Evolutionary conservation across 2,888 invertebrate genomes (phyloP), one percentile per base, ranked within the genome.

Genomic region (Chalcis sispes): DNA sequence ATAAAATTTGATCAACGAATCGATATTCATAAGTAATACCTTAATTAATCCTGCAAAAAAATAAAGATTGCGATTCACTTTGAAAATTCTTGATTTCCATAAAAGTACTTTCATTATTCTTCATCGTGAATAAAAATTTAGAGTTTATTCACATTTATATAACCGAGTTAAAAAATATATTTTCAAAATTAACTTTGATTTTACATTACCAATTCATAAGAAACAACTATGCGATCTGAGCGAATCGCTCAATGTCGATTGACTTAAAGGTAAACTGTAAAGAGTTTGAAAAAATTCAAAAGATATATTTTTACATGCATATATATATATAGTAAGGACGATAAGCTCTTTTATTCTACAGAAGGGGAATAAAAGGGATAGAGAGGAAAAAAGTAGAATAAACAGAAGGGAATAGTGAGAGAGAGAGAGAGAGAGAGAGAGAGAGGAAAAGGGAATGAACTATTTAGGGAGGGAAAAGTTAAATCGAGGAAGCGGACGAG

Each of bases 401-500:
- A 65, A 65, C 65, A 65, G 36, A 52, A 15, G 20, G 29, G 32
- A 25, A 36, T 7, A 36, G 36, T 7, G 36, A 36, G 10, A 36
- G 42, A 42, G 13, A 42, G 42, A 42, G 42, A 42, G 42, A 42
- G 42, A 42, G 42, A 42, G 42, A 36, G 36, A 36, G 36, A 5
- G n/a, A 48, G 5, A 48, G 13, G 29, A 56, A 2, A 54, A 27
- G 27, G 27, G 42, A 32, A 64, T 64, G 48, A 50, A 48, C 64
- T 64, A 50, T 50, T 50, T 50, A 1, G 64, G 4, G 50, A 20
- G 7, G 42, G 52, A 29, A 65, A 58, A 58, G 67, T 67, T 67
- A 67, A 58, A 67, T 67, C 58, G 67, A 58, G 67, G 58, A 46
- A 46, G 42, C 50, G 48, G 8, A 27, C 46, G n/a, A 5, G 48